Evolutionary conservation across 2,113 vertebrate species (phyloP).

Genomic region (Chloropsis hardwickii): DNA sequence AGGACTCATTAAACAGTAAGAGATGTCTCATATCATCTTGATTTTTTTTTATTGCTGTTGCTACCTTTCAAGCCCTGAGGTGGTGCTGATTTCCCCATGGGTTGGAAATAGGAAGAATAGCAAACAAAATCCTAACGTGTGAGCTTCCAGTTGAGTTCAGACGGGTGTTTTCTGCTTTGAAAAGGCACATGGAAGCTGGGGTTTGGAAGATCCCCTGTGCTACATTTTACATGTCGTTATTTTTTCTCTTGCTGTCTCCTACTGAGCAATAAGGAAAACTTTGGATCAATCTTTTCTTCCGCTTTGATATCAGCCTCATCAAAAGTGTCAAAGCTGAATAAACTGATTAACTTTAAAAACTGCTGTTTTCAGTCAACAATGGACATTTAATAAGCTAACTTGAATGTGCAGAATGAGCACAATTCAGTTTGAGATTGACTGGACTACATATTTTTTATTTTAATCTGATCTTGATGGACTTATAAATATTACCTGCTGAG

Average conservation of each 20-base stretch:
- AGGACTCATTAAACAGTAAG: conserved; percentile 79
- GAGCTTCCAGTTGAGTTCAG: conserved; percentile 69
- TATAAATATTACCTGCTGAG: conserved; percentile 81
- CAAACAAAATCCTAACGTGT: conserved; percentile 40
- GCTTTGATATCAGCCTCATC: conserved; percentile 75
- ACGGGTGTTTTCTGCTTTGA: conserved; percentile 67
- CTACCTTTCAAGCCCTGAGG: conserved; percentile 76
- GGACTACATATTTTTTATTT: conserved; percentile 72
- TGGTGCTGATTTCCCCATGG: conserved; percentile 71
- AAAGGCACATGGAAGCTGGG: conserved; percentile 66
- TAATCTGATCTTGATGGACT: conserved; percentile 72
- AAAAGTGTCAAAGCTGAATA: conserved; percentile 73
- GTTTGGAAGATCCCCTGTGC: conserved; percentile 74
- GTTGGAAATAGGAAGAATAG: conserved; percentile 72
- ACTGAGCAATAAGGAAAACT: conserved; percentile 72
- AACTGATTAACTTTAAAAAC: conserved; percentile 76
- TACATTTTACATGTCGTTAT: conserved; percentile 61
- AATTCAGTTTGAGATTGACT: conserved; percentile 70
- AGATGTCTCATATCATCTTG: conserved; percentile 79
- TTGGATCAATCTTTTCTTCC: conserved; percentile 71
- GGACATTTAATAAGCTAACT: conserved; percentile 74
- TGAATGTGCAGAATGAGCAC: conserved; percentile 69
- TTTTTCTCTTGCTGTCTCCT: conserved; percentile 72
- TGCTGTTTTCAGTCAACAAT: conserved; percentile 75
- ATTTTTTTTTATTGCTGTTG: conserved; percentile 78